A percentile compares a stretch with the other conserved stretches of the same genome.
Evolutionary conservation across 2,113 vertebrate species (phyloP).

Genomic region (Ptyas mucosa): DNA sequence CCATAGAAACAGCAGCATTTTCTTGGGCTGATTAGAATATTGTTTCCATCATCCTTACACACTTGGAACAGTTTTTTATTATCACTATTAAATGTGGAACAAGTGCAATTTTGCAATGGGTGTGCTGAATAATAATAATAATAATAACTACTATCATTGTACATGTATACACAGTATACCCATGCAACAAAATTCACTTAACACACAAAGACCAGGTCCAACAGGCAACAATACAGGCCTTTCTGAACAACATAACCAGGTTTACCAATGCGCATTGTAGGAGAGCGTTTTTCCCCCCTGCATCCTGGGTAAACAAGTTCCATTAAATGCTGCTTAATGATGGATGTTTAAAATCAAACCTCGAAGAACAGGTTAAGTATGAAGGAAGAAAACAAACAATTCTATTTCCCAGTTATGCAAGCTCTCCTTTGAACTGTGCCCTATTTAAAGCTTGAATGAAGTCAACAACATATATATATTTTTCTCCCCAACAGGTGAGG

Average conservation of each 20-base stretch:
- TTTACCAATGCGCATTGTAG: neutral
- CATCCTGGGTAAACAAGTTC: neutral
- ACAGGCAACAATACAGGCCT: too few species aligned
- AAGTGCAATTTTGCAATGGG: neutral
- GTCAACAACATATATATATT: neutral
- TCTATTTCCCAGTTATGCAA: neutral
- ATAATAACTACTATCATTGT: too few species aligned
- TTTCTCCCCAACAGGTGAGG: neutral
- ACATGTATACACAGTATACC: too few species aligned
- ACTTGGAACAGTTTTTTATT: slow-evolving; percentile 2
- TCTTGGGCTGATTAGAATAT: neutral
- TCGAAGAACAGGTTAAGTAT: neutral
- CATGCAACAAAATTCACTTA: too few species aligned
- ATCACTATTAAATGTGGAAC: neutral
- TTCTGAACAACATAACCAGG: neutral
- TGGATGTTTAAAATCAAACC: neutral
- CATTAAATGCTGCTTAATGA: neutral
- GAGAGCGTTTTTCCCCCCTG: too few species aligned
- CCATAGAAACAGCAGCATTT: slow-evolving; percentile 3
- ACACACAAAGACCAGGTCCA: too few species aligned
- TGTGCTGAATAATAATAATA: too few species aligned
- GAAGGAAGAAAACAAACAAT: neutral
- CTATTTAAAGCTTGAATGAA: neutral
- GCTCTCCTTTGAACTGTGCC: neutral
- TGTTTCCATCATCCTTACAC: neutral